Evolutionary conservation across 1,140 invertebrate species (phyloP).

Genomic region (Sweltsa coloradensis): DNA sequence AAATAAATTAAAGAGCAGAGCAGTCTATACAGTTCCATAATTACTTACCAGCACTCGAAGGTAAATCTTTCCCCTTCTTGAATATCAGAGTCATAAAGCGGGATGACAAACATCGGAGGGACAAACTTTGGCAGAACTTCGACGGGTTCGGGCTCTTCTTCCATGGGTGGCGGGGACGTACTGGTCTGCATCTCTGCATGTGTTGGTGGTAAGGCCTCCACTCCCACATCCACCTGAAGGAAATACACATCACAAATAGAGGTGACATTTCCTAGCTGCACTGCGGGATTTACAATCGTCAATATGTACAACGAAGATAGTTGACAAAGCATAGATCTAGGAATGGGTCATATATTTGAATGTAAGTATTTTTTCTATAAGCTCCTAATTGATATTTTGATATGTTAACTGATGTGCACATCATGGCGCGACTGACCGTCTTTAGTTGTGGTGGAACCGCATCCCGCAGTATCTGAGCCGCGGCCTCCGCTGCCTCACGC

Average conservation of each 20-base stretch:
- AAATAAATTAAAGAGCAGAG: conserved; percentile 12
- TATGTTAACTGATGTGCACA: no score
- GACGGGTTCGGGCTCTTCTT: conserved; percentile 21
- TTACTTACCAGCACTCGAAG: conserved; percentile 42
- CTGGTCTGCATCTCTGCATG: conserved; percentile 15
- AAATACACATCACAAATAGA: no score
- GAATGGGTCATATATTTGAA: no score
- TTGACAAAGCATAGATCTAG: no score
- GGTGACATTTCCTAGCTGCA: no score
- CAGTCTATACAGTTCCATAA: conserved; percentile 11
- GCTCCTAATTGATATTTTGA: no score
- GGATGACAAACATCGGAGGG: conserved; percentile 43
- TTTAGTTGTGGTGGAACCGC: conserved; percentile 13
- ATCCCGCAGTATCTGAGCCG: conserved; percentile 20
- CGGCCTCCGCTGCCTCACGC: conserved; percentile 30
- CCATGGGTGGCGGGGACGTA: conserved; percentile 21
- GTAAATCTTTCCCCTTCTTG: conserved; percentile 58
- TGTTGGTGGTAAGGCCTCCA: no score
- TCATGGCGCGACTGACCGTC: no score
- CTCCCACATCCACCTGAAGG: no score
- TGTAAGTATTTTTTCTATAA: no score
- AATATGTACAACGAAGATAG: no score
- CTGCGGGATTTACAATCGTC: no score
- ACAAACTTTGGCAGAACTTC: conserved; percentile 28
- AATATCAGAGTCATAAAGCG: conserved; percentile 54